Conservation (phyloP, 35 echinoderm and acorn worm genomes). For the Stichopus chloronotus region DNA sequence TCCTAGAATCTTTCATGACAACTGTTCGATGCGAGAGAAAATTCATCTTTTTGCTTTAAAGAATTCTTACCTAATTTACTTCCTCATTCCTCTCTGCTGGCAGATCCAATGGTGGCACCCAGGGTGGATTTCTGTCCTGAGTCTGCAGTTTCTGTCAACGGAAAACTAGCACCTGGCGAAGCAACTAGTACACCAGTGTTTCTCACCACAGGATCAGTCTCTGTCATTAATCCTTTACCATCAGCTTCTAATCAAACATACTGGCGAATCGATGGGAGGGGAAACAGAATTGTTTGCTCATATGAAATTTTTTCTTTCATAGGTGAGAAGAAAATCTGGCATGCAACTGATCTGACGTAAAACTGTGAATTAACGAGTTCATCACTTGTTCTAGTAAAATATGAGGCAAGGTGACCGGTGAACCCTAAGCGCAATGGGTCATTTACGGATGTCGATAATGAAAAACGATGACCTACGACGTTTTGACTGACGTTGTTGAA, state of each 20-base stretch:
- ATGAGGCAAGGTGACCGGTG: too few relatives aligned
- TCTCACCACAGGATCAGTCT: not conserved
- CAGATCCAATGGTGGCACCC: not conserved
- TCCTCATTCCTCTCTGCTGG: not conserved
- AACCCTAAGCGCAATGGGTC: too few relatives aligned
- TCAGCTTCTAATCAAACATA: not conserved
- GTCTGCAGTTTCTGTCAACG: not conserved
- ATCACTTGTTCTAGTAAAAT: too few relatives aligned
- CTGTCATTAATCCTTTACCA: not conserved
- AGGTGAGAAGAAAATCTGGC: not conserved
- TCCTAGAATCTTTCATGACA: too few relatives aligned
- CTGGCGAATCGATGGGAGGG: not conserved
- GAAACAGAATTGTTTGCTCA: not conserved
- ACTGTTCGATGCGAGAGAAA: too few relatives aligned
- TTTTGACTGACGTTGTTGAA: too few relatives aligned
- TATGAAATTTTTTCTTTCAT: constrained; percentile 28
- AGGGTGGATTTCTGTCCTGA: not conserved
- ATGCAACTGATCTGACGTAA: too few relatives aligned
- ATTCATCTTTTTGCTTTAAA: too few relatives aligned
- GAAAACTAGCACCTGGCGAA: not conserved
- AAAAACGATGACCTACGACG: too few relatives aligned
- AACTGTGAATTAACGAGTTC: too few relatives aligned
- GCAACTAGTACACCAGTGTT: not conserved
- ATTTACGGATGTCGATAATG: too few relatives aligned
- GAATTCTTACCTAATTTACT: not conserved